Evolutionary conservation across 1,140 invertebrate species (phyloP).

Genomic region (Drosophila ironensis): DNA sequence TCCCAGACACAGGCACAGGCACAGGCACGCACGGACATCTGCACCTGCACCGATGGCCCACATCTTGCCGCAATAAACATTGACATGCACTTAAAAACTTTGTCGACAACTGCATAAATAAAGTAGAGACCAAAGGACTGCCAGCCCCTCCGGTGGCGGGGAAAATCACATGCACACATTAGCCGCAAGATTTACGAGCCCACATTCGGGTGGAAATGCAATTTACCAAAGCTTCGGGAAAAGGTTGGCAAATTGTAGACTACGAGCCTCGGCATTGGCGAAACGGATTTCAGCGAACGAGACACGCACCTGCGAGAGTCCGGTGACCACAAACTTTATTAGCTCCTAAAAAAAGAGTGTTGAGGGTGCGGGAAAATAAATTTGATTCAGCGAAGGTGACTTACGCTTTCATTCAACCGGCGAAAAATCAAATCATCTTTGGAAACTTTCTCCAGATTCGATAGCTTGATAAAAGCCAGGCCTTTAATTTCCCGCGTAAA

Average conservation of each 20-base stretch:
- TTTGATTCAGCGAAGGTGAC: no score
- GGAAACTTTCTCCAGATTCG: no score
- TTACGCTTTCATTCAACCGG: no score
- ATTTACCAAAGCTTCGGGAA: constrained; percentile 35
- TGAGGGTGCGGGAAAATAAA: not conserved
- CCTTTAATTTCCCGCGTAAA: no score
- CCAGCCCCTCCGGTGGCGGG: not conserved
- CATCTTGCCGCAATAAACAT: constrained; percentile 54
- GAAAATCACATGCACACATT: constrained; percentile 39
- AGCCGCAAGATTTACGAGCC: constrained; percentile 39
- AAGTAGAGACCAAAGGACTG: constrained; percentile 2
- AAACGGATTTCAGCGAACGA: constrained; percentile 3
- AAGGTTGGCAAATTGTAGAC: constrained; percentile 41
- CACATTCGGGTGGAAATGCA: constrained; percentile 21
- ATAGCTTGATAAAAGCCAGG: no score
- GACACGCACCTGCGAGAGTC: constrained; percentile 30
- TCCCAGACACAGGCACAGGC: not conserved
- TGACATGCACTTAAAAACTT: constrained; percentile 67
- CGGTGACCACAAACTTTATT: constrained; percentile 18
- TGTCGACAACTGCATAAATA: constrained; percentile 48
- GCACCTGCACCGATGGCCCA: no score
- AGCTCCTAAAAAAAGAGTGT: constrained; percentile 8
- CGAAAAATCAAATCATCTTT: no score
- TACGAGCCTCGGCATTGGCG: constrained; percentile 15
- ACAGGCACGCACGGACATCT: no score